Conservation (phyloP, 2,888 invertebrate genomes). For the Eulithis testata region DNA sequence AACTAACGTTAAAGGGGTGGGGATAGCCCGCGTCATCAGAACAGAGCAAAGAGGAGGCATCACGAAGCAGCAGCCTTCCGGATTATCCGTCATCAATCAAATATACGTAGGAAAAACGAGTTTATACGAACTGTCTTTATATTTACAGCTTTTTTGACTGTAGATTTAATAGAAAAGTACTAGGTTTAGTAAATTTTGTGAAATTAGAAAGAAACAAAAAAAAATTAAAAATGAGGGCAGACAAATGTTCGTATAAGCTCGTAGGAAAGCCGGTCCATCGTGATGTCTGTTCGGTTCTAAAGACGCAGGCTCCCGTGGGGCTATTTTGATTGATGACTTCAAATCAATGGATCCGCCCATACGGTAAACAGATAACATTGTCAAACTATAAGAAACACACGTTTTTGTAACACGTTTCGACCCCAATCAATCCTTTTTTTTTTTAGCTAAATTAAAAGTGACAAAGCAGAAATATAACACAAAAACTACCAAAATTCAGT, state of each 20-base stretch:
- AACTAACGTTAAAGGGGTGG: slow-evolving; percentile 43
- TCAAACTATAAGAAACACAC: slow-evolving; percentile 19
- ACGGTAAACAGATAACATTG: slow-evolving; percentile 38
- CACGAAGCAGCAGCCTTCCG: slow-evolving; percentile 78
- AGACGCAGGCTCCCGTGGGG: slow-evolving; percentile 73
- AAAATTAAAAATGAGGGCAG: slow-evolving; percentile 17
- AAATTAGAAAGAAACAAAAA: background rate
- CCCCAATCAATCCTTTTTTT: slow-evolving; percentile 1
- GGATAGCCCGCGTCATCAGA: slow-evolving; percentile 77
- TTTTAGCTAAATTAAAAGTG: no score
- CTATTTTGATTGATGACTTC: slow-evolving; percentile 83
- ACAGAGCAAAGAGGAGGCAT: slow-evolving; percentile 83
- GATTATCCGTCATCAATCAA: slow-evolving; percentile 84
- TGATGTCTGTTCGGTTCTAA: slow-evolving; percentile 82
- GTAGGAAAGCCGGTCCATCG: slow-evolving; percentile 72
- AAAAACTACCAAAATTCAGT: no score
- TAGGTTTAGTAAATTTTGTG: background rate
- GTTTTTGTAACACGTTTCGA: slow-evolving; percentile 25
- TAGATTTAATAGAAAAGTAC: background rate
- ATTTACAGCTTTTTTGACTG: background rate
- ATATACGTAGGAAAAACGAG: slow-evolving; percentile 30
- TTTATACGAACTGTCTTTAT: slow-evolving; percentile 53
- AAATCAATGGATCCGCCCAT: slow-evolving; percentile 80
- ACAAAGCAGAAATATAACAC: no score
- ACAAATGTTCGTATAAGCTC: slow-evolving; percentile 47